Evolutionary conservation across 1,140 invertebrate genomes (phyloP).

Genomic region (Drosophila triauraria): DNA sequence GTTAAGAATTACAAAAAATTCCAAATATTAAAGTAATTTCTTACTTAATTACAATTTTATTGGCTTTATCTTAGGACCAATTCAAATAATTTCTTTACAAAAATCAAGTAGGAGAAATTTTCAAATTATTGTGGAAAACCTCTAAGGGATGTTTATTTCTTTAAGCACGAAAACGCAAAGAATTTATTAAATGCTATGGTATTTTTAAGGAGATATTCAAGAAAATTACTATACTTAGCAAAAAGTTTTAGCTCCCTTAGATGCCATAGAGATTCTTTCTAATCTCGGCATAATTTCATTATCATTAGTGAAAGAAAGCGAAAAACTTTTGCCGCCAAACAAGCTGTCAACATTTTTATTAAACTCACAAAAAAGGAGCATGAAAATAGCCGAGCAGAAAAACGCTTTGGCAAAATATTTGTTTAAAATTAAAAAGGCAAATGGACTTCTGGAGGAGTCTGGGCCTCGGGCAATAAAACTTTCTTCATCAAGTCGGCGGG

Average conservation of each 20-base stretch:
- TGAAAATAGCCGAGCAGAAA: conserved; percentile 28
- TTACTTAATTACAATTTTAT: conserved; percentile 26
- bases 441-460: conserved; percentile 36
- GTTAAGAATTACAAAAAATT: neutral
- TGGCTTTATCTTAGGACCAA: neutral
- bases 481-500: conserved; percentile 72
- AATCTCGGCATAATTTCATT: conserved; percentile 43
- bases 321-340: conserved; percentile 50
- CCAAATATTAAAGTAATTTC: neutral
- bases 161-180: no score
- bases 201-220: no score
- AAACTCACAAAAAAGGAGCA: conserved; percentile 27
- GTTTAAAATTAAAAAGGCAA: conserved; percentile 71
- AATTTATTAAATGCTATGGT: neutral
- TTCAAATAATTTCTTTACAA: neutral
- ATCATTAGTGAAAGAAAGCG: conserved; percentile 36
- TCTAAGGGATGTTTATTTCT: neutral
- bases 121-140: no score
- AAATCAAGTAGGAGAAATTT: neutral
- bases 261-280: conserved; percentile 12
- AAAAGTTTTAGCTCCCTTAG: neutral
- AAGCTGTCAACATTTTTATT: conserved; percentile 77
- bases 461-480: conserved; percentile 62
- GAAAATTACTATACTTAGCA: neutral
- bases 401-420: conserved; percentile 65